Evolutionary conservation across 2,888 invertebrate genomes (phyloP), one percentile per base, ranked within the genome.

Genomic region (Thereva nobilitata): DNA sequence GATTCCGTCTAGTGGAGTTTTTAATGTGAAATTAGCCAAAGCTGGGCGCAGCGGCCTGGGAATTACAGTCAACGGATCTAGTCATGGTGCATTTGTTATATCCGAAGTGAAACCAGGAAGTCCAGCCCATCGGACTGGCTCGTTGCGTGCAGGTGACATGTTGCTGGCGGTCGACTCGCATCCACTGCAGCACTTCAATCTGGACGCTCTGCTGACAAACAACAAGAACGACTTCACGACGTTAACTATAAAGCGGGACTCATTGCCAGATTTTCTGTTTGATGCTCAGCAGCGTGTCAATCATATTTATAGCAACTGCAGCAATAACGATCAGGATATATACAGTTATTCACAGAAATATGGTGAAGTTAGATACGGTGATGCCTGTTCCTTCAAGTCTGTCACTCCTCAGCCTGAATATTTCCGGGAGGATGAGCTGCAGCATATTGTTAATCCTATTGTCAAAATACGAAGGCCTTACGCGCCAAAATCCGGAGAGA

Each of bases 91-190:
- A 0, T 86, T 94, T 79, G 85, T 92, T 54, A 94, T 97, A 75
- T 90, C 93, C 0, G 93, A 95, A 75, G 92, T 97, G 9, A 89
- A 92, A 66, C 87, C 91, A 52, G 97, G 96, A 7, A 95, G 95
- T 44, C 88, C 92, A 0, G 95, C 97, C 0, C 93, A 97, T 82
- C 84, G 94, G 52, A 92, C 91, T 35, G 96, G 96, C 2, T 92
- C 93, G 1, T 82, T 97, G 45, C 87, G 92, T 23, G 86, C 91
- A 0, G 95, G 95, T 1, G 96, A 97, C 77, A 88, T 91, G 68
- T 83, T 97, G 0, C 80, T 96, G 9, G 92, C 94, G 0, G 93
- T 97, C 66, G 94, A 96, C 77, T 90, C 90, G 72, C 89, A 93
- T 74, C 89, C 89, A 0, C 82, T 93, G 70, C 90, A 81, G 72